Base-by-base conservation (phyloP, 2,113 vertebrate genomes). In the Pseudolaguvia tuberculata region DNA sequence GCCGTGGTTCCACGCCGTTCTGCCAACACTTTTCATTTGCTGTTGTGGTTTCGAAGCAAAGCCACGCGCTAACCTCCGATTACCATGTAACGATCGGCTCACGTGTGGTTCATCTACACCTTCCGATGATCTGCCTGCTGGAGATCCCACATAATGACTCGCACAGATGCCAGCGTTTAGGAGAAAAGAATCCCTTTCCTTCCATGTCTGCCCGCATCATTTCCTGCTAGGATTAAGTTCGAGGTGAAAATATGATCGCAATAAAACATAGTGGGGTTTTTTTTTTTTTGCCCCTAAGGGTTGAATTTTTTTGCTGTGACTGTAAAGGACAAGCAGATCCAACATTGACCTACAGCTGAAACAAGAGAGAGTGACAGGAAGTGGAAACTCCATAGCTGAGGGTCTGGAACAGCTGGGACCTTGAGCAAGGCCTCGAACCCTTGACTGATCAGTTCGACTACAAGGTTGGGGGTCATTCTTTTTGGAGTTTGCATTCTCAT, bases 131-230 rank as follows among this genome's bases (percentile, higher is more conserved):
- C 39, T 58, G 57, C 20, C n/a, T 47, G 42, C 59, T 23, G 42
- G 23, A 70, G 73, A 57, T 53, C 48, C 72, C 51, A 65, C 52
- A 65, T 74, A 47, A 70, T 55, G 20, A 23, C 51, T 55, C 57
- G 42, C 53, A 29, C 69, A 70, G 31, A 70, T 53, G 21, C 58
- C 58, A 52, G 45, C 45, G 10, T 67, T 67, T 27, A 20, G 45
- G 21, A 67, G 63, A 25, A 67, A 67, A 67, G 27, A 20, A 67
- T 20, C 45, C 2, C 63, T 53, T 63, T 63, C 13, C 72, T 31
- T 39, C 2, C 9, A 27, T 18, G 1, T 27, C 51, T 47, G 14
- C 61, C 21, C 48, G 25, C 62, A 67, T 29, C 18, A 27, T 47
- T 53, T 65, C 48, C 62, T 31, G 15, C 17, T 17, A 21, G 62